Conservation (phyloP, 1,140 invertebrate genomes). For the Euglossa dilemma region DNA sequence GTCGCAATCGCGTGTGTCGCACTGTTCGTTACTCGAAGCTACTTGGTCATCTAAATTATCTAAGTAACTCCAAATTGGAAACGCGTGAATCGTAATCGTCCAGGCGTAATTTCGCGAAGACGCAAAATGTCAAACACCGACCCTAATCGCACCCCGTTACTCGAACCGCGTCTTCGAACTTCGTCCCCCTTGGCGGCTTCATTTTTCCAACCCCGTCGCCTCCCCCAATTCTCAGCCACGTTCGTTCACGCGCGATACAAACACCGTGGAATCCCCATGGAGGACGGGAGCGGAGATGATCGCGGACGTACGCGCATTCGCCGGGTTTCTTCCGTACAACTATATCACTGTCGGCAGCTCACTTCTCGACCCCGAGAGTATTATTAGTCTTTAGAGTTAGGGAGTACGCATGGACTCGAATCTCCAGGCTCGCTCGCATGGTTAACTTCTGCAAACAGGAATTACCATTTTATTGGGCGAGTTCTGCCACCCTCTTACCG, state of each 20-base stretch:
- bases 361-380: conserved; percentile 56
- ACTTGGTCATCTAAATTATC: no score
- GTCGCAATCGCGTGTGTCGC: no score
- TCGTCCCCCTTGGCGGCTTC: neutral
- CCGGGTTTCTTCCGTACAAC: conserved; percentile 52
- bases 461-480: conserved; percentile 85
- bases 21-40: no score
- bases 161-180: no score
- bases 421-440: conserved; percentile 81
- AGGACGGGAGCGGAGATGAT: neutral
- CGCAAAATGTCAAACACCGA: no score
- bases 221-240: neutral
- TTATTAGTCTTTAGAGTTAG: conserved; percentile 81
- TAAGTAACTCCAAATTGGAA: no score
- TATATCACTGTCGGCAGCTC: conserved; percentile 76
- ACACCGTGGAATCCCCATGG: neutral
- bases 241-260: neutral
- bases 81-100: no score
- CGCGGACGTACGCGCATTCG: conserved; percentile 18
- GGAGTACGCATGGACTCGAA: conserved; percentile 80
- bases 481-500: conserved; percentile 79
- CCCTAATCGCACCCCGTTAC: no score
- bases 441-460: conserved; percentile 84
- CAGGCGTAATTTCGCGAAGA: no score
- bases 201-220: neutral